These are phyloP conservation scores for Thunnus maccoyii DNA, from an alignment of 2,113 vertebrate genomes.

Conservation along the genomic window DNA sequence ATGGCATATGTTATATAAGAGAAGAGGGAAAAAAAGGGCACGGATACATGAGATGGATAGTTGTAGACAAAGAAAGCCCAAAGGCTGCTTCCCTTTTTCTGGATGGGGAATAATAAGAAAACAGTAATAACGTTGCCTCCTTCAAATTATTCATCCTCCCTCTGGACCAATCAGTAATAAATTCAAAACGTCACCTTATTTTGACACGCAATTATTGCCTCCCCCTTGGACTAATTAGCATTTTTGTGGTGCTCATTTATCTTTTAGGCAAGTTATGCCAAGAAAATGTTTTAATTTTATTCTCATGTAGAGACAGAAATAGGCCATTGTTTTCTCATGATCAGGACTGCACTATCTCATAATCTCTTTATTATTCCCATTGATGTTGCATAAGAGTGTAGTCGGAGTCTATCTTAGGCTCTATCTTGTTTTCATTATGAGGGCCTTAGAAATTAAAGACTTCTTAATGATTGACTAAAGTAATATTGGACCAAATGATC, in stretches of 20 bases:
- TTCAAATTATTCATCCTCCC: constrained; percentile 28
- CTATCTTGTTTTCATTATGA: background rate
- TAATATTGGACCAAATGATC: background rate
- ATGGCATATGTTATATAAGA: constrained; percentile 52
- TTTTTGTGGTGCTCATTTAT: constrained; percentile 41
- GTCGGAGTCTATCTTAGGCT: background rate
- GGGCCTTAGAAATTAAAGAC: background rate
- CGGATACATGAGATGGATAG: constrained; percentile 6
- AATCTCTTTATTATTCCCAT: constrained; percentile 17
- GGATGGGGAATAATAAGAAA: background rate
- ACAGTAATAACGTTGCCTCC: background rate
- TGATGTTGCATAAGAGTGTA: background rate
- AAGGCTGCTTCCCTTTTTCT: constrained; percentile 7
- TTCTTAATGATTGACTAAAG: background rate
- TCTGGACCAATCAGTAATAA: constrained; percentile 25
- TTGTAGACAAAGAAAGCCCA: constrained; percentile 28
- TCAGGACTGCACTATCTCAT: background rate
- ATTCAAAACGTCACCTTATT: constrained; percentile 26
- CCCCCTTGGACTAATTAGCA: constrained; percentile 41
- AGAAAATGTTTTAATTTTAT: constrained; percentile 25
- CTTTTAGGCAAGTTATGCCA: constrained; percentile 12
- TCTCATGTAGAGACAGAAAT: background rate
- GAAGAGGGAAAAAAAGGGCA: constrained; percentile 22
- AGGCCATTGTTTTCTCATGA: background rate
- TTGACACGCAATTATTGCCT: constrained; percentile 49